phyloP scores from a whole-genome alignment of 2,797 vertebrate genomes.

The Pterois miles region DNA sequence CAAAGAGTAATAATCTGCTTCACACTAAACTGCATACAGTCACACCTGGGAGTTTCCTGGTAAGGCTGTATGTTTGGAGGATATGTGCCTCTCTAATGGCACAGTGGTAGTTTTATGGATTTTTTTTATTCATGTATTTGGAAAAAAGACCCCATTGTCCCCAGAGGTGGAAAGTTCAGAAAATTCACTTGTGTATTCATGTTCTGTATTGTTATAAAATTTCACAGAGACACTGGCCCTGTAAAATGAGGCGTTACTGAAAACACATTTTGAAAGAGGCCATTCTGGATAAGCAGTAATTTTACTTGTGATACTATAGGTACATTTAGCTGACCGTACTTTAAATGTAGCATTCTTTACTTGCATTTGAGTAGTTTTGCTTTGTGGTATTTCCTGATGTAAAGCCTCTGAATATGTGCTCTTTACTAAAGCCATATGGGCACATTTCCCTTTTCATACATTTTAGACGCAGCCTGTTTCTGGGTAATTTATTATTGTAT shows the following conservation, averaged over 20 bases:
- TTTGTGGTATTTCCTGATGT: no score
- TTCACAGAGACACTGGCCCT: background rate
- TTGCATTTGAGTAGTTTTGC: no score
- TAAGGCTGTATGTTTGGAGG: slow-evolving; percentile 36
- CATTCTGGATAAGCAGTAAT: no score
- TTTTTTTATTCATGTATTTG: background rate
- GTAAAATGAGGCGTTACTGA: background rate
- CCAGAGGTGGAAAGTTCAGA: background rate
- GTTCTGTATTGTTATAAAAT: background rate
- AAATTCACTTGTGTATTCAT: background rate
- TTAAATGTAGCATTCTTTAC: no score
- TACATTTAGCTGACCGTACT: no score
- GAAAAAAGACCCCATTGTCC: background rate
- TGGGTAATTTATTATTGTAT: no score
- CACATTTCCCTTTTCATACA: no score
- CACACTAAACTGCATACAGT: slow-evolving; percentile 57
- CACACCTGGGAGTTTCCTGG: slow-evolving; percentile 52
- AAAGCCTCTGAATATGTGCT: no score
- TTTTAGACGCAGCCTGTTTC: no score
- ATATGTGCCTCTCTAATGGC: background rate
- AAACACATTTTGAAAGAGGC: background rate
- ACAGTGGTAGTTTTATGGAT: background rate
- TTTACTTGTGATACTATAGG: no score
- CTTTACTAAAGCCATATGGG: no score
- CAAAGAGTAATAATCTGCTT: slow-evolving; percentile 52